These are phyloP conservation scores for Lysiphlebus fabarum DNA, from an alignment of 1,140 invertebrate genomes.

Conservation along the genomic window DNA sequence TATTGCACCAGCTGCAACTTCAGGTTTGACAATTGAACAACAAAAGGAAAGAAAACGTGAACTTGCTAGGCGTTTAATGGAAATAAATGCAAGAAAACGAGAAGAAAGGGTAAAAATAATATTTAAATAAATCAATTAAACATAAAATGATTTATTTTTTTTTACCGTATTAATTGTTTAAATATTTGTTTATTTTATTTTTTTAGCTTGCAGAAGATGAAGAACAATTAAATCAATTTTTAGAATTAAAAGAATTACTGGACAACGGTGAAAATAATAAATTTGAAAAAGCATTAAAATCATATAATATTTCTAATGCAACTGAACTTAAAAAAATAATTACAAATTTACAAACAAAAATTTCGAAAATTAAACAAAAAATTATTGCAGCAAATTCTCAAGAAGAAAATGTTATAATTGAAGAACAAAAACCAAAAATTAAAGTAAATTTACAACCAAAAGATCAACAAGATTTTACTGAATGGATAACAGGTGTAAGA, in stretches of 20 bases:
- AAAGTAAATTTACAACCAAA: slow-evolving; percentile 57
- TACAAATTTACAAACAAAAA: slow-evolving; percentile 67
- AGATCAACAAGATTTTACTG: slow-evolving; percentile 64
- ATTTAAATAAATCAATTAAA: too few relatives aligned
- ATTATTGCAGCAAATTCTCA: slow-evolving; percentile 67
- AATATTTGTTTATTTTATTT: slow-evolving; percentile 8
- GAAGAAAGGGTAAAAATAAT: slow-evolving; percentile 65
- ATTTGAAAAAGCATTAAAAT: slow-evolving; percentile 65
- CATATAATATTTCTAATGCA: slow-evolving; percentile 60
- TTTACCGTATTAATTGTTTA: too few relatives aligned
- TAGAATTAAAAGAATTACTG: slow-evolving; percentile 73
- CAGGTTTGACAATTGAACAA: slow-evolving; percentile 69
- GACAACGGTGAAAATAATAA: slow-evolving; percentile 76
- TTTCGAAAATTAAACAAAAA: slow-evolving; percentile 77
- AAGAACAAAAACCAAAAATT: slow-evolving; percentile 55
- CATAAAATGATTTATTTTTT: too few relatives aligned
- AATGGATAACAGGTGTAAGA: slow-evolving; percentile 67
- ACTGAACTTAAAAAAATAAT: slow-evolving; percentile 72
- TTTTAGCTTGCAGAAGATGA: slow-evolving; percentile 78
- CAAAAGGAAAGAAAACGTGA: slow-evolving; percentile 83
- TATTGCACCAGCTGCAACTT: slow-evolving; percentile 57
- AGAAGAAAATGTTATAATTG: slow-evolving; percentile 64
- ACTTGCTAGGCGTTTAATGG: slow-evolving; percentile 73
- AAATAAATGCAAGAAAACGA: slow-evolving; percentile 81
- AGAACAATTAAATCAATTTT: slow-evolving; percentile 75